Conservation (phyloP, 2,113 vertebrate genomes). For the Oophaga pumilio region DNA sequence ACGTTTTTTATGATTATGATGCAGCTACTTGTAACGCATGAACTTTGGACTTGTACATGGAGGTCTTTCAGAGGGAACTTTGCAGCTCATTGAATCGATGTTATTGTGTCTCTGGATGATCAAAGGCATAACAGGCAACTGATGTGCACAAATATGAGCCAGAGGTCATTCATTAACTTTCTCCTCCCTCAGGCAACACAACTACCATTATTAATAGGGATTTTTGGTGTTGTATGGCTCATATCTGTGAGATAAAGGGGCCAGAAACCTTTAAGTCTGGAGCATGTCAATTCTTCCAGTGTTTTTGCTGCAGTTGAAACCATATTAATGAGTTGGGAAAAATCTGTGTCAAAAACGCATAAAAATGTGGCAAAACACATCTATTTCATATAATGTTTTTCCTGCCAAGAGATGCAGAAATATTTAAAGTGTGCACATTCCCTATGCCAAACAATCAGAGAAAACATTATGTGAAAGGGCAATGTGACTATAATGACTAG, state of each 20-base stretch:
- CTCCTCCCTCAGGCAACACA: slow-evolving; percentile 13
- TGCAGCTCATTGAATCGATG: slow-evolving; percentile 16
- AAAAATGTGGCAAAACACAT: too few species aligned
- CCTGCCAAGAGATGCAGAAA: too few species aligned
- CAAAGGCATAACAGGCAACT: slow-evolving; percentile 14
- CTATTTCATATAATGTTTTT: too few species aligned
- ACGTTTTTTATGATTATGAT: background rate
- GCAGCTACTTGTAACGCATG: background rate
- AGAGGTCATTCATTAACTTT: slow-evolving; percentile 34
- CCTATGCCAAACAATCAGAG: too few species aligned
- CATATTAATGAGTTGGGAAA: too few species aligned
- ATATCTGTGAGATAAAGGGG: background rate
- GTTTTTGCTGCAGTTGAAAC: too few species aligned
- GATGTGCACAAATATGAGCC: slow-evolving; percentile 33
- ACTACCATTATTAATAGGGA: background rate
- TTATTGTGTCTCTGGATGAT: slow-evolving; percentile 23
- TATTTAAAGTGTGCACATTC: too few species aligned
- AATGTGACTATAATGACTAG: too few species aligned
- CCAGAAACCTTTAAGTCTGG: background rate
- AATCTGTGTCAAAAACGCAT: too few species aligned
- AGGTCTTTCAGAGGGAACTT: background rate
- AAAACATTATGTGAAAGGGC: too few species aligned
- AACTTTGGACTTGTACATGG: slow-evolving; percentile 1
- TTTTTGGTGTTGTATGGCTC: background rate
- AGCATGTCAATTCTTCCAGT: too few species aligned